These are phyloP conservation scores for Coenonympha arcania DNA, from an alignment of 2,888 invertebrate genomes.

Conservation along the genomic window DNA sequence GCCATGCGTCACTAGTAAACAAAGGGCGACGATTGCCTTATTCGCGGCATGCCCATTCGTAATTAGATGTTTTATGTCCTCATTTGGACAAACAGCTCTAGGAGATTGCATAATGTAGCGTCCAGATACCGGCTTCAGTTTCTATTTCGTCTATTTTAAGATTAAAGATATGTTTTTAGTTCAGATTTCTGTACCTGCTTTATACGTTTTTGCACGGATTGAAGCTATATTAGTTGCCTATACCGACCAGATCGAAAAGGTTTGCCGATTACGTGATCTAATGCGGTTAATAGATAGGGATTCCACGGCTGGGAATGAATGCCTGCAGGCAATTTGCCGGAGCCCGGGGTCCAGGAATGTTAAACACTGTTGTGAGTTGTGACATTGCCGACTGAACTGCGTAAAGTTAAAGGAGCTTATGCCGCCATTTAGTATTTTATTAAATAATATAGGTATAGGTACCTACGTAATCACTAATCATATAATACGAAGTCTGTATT, in stretches of 20 bases:
- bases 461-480: too few species aligned
- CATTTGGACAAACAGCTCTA: conserved; percentile 14
- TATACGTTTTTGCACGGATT: background rate
- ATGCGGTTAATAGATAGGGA: background rate
- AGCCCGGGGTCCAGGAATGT: conserved; percentile 14
- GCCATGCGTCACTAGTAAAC: conserved; percentile 72
- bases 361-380: conserved; percentile 17
- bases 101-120: conserved; percentile 12
- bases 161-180: too few species aligned
- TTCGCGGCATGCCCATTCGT: conserved; percentile 43
- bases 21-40: conserved; percentile 65
- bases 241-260: background rate
- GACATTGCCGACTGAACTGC: conserved; percentile 16
- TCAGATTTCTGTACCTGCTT: background rate
- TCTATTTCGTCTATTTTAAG: background rate
- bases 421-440: conserved; percentile 2
- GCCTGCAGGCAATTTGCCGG: conserved; percentile 4
- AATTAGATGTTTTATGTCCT: conserved; percentile 22
- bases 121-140: background rate
- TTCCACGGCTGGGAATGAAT: conserved; percentile 7
- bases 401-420: conserved; percentile 8
- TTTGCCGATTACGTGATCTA: background rate
- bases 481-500: background rate
- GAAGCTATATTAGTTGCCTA: background rate
- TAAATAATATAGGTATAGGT: background rate